Conservation (phyloP, 2,888 invertebrate genomes). For the Anodontia alba region DNA sequence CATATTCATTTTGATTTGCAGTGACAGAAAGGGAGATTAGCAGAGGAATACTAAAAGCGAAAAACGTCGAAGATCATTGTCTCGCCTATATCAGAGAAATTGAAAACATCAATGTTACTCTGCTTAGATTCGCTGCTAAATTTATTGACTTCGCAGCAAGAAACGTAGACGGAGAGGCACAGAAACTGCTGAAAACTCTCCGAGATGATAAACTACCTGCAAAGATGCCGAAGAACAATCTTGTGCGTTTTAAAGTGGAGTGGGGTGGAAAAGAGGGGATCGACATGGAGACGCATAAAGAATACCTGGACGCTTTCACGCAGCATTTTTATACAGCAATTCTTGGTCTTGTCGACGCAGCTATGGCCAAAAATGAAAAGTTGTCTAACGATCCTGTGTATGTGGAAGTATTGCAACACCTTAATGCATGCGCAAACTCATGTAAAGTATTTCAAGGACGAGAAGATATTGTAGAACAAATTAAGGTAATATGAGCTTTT, state of each 20-base stretch:
- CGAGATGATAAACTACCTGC: slow-evolving; percentile 94
- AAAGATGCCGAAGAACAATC: slow-evolving; percentile 73
- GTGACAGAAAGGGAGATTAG: slow-evolving; percentile 99
- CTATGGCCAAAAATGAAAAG: slow-evolving; percentile 98
- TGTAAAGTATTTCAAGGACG: slow-evolving; percentile 95
- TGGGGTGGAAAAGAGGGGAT: slow-evolving; percentile 97
- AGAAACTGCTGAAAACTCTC: slow-evolving; percentile 93
- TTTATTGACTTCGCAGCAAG: slow-evolving; percentile 94
- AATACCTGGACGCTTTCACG: slow-evolving; percentile 97
- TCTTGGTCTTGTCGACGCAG: slow-evolving; percentile 95
- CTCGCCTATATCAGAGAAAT: slow-evolving; percentile 96
- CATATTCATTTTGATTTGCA: slow-evolving; percentile 85
- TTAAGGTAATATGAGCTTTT: neutral
- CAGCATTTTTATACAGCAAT: slow-evolving; percentile 91
- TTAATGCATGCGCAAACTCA: slow-evolving; percentile 97
- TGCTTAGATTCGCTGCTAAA: slow-evolving; percentile 92
- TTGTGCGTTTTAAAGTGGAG: slow-evolving; percentile 90
- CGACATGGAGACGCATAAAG: slow-evolving; percentile 94
- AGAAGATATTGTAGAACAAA: slow-evolving; percentile 90
- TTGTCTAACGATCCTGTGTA: slow-evolving; percentile 87
- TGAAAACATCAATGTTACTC: slow-evolving; percentile 98
- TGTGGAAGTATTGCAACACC: slow-evolving; percentile 88
- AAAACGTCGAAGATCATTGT: slow-evolving; percentile 97
- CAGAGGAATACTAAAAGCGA: slow-evolving; percentile 96
- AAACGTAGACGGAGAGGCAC: slow-evolving; percentile 95